Evolutionary conservation across 2,113 vertebrate genomes (phyloP), one percentile per base, ranked within the genome.

Genomic region (Podarcis cretensis): DNA sequence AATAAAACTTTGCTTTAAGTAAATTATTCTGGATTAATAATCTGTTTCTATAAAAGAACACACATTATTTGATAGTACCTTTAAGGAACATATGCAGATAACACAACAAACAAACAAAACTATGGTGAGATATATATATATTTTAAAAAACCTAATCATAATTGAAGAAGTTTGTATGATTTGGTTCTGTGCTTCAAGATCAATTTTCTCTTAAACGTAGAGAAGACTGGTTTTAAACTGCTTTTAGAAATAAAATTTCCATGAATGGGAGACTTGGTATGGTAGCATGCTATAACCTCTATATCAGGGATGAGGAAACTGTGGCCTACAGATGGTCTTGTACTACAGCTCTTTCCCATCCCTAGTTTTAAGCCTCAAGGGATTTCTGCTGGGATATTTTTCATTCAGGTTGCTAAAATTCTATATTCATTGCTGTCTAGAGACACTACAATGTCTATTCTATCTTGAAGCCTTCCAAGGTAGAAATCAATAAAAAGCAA

Each of bases 371-470:
- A 85, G 94, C 87, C 88, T 86, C 87, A 93, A 90, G 88, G 91
- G 86, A 95, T 92, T 96, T 97, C 93, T 95, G 76, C 92, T 94
- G 94, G 96, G 94, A 91, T 57, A 57, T 83, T 95, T 94, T 93
- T 95, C 89, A 20, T 23, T 25, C n/a, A 68, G 92, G 93, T 93
- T 88, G 90, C 2, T 87, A 87, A 86, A 90, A 92, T 92, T 75
- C 86, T 88, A 86, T 90, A 92, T 87, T 93, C 88, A 89, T 73
- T 90, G 91, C 86, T 59, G 88, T 84, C 89, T 88, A 83, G 85
- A 90, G 89, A n/a, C 79, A 91, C 83, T 90, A 85, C 27, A 87
- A 90, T 92, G 88, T 57, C 16, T 78, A 27, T 25, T 78, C 65
- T 69, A 23, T 48, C 37, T 84, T 69, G 66, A 69, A 66, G 3